A percentile compares a stretch with the other conserved stretches of the same genome.
phyloP scores from a whole-genome alignment of 92 coral and sea anemone genomes.

The Zoanthus solanderi region DNA sequence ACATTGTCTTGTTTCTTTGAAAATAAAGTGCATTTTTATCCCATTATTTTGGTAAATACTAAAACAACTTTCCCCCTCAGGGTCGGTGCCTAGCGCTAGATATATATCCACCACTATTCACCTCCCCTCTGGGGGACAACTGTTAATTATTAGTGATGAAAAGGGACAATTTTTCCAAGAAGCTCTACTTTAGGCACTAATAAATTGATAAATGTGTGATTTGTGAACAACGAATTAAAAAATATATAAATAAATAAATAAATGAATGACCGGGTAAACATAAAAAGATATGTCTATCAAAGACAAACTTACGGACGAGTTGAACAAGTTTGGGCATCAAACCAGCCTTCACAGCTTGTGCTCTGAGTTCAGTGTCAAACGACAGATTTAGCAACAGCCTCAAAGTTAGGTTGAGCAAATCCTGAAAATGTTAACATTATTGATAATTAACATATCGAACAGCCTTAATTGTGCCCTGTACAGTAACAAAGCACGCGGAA shows the following conservation, averaged over 20 bases:
- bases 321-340: slow-evolving; percentile 95
- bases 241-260: too few relatives aligned
- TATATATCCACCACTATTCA: too few relatives aligned
- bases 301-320: slow-evolving; percentile 79
- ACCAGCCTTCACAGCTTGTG: slow-evolving; percentile 89
- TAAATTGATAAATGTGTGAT: too few relatives aligned
- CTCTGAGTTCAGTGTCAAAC: slow-evolving; percentile 91
- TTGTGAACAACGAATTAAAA: too few relatives aligned
- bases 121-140: too few relatives aligned
- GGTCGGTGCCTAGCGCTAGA: too few relatives aligned
- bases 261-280: too few relatives aligned
- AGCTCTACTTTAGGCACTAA: too few relatives aligned
- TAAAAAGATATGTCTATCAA: not conserved
- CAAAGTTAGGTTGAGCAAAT: slow-evolving; percentile 89
- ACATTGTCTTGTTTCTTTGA: too few relatives aligned
- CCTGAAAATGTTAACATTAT: slow-evolving; percentile 56
- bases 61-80: too few relatives aligned
- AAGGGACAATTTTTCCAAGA: not conserved
- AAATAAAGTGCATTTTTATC: too few relatives aligned
- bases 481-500: not conserved
- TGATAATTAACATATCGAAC: not conserved
- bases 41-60: too few relatives aligned
- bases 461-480: not conserved
- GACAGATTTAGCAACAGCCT: slow-evolving; percentile 92
- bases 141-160: not conserved